phyloP scores from a whole-genome alignment of 2,113 vertebrate genomes.

The Semicossyphus pulcher region DNA sequence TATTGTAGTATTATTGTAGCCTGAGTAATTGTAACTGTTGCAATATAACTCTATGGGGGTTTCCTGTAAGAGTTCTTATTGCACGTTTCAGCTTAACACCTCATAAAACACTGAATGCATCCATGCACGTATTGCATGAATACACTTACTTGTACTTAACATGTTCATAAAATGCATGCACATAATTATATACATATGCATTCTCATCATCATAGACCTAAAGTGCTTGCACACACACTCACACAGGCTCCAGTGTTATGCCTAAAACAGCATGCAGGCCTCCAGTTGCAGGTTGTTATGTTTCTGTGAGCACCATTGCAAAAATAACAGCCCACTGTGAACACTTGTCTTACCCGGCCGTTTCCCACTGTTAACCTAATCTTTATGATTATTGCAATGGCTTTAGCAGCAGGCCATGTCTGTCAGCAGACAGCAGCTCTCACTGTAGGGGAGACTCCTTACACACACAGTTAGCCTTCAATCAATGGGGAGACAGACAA shows the following conservation, averaged over 20 bases:
- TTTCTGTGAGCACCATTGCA: constrained; percentile 61
- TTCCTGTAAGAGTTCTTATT: neutral
- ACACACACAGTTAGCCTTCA: constrained; percentile 66
- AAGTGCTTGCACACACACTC: neutral
- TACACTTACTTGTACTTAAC: neutral
- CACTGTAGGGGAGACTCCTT: constrained; percentile 68
- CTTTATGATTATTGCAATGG: constrained; percentile 83
- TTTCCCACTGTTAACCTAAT: constrained; percentile 80
- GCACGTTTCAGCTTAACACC: neutral
- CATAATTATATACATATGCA: neutral
- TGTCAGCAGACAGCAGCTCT: constrained; percentile 77
- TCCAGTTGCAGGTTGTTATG: constrained; percentile 63
- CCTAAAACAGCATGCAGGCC: constrained; percentile 38
- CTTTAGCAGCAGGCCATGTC: constrained; percentile 79
- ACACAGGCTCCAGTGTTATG: constrained; percentile 18
- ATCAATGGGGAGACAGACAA: constrained; percentile 70
- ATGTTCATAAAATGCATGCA: constrained; percentile 14
- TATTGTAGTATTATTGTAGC: neutral
- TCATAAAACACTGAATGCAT: neutral
- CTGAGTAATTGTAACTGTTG: neutral
- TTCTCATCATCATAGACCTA: neutral
- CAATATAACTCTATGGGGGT: neutral
- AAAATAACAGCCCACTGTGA: constrained; percentile 81
- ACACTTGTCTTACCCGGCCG: constrained; percentile 74
- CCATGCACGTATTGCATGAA: neutral